Evolutionary conservation across 2,797 vertebrate genomes (phyloP).

Genomic region (Gila robusta): DNA sequence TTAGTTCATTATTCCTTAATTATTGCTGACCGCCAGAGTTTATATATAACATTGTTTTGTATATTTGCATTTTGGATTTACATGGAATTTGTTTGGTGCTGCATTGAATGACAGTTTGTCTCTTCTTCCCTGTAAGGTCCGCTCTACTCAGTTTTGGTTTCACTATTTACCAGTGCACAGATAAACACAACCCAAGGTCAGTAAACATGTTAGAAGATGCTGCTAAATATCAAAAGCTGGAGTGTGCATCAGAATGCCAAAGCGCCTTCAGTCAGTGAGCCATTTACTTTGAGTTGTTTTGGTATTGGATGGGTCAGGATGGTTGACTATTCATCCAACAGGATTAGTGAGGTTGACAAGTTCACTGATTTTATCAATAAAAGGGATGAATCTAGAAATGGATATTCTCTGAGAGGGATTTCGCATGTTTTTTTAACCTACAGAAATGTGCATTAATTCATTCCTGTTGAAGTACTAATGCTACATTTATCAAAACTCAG

Average conservation of each 20-base stretch:
- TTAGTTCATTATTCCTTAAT: no score
- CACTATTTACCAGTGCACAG: neutral
- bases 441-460: neutral
- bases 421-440: neutral
- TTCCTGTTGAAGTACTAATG: neutral
- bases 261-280: neutral
- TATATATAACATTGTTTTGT: neutral
- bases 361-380: neutral
- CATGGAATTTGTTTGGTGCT: neutral
- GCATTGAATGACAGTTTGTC: neutral
- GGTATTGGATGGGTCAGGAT: neutral
- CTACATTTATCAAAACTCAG: neutral
- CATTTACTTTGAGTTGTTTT: neutral
- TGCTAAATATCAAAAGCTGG: conserved; percentile 1
- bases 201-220: conserved; percentile 15
- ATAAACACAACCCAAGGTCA: neutral
- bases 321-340: neutral
- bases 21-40: no score
- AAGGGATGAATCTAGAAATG: neutral
- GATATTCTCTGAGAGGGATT: neutral
- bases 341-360: neutral
- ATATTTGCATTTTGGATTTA: neutral
- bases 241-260: neutral
- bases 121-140: conserved; percentile 17
- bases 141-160: neutral